Evolutionary conservation across 2,888 invertebrate species (phyloP).

Genomic region (Nycteola revayana): DNA sequence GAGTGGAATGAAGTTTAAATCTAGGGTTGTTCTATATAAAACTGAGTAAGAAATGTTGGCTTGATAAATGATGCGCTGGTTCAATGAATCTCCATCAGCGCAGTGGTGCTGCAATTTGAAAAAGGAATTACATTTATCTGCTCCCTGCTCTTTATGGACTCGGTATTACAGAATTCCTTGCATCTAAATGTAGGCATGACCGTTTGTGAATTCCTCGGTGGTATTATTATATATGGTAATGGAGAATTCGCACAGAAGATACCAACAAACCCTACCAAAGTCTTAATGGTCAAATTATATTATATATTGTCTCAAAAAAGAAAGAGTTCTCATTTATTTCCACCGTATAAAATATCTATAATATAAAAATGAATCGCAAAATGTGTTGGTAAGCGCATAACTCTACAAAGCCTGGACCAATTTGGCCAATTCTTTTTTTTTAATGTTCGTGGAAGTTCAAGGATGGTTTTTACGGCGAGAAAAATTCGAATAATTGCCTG

Average conservation of each 20-base stretch:
- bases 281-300: background rate
- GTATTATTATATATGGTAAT: constrained; percentile 4
- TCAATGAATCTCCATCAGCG: constrained; percentile 75
- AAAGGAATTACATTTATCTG: constrained; percentile 58
- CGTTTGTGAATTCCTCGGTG: constrained; percentile 3
- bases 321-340: too few species aligned
- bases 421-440: too few species aligned
- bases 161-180: constrained; percentile 34
- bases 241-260: constrained; percentile 3
- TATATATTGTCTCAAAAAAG: too few species aligned
- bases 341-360: too few species aligned
- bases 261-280: background rate
- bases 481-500: too few species aligned
- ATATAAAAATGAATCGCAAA: too few species aligned
- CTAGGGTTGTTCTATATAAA: constrained; percentile 53
- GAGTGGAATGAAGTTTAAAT: constrained; percentile 58
- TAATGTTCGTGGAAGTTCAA: too few species aligned
- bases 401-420: too few species aligned
- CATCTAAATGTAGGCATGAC: constrained; percentile 19
- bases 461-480: too few species aligned
- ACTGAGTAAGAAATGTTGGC: constrained; percentile 59
- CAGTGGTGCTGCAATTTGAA: constrained; percentile 61
- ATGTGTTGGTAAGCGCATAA: too few species aligned
- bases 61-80: constrained; percentile 71
- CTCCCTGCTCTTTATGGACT: constrained; percentile 43